These are phyloP conservation scores for Halocaridina rubra DNA, from an alignment of 2,888 invertebrate genomes.

Conservation along the genomic window DNA sequence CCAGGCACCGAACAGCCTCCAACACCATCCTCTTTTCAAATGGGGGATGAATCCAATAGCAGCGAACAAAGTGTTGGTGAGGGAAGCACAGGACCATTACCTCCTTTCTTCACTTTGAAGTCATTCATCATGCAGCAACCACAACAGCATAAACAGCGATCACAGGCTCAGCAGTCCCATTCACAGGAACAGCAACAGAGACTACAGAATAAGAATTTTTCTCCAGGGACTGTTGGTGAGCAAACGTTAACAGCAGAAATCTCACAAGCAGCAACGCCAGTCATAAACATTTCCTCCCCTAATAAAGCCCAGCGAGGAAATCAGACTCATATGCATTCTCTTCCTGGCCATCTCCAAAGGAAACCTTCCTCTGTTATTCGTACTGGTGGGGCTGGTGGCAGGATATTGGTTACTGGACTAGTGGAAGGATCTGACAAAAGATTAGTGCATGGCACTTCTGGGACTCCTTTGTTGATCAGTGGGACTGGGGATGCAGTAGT, in stretches of 20 bases:
- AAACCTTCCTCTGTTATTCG: conserved; percentile 47
- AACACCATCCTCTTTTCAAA: conserved; percentile 57
- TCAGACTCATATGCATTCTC: conserved; percentile 32
- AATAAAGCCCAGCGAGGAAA: conserved; percentile 30
- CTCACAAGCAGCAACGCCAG: conserved; percentile 12
- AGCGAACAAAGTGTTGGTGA: conserved; percentile 51
- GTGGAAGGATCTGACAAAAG: conserved; percentile 15
- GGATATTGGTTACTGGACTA: conserved; percentile 29
- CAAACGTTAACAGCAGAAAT: neutral
- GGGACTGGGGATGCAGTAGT: conserved; percentile 10
- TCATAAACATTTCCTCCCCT: neutral
- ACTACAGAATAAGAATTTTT: conserved; percentile 24
- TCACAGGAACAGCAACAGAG: conserved; percentile 18
- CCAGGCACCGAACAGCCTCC: conserved; percentile 54
- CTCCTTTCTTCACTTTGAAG: conserved; percentile 63
- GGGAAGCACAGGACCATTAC: conserved; percentile 44
- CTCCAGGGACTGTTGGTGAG: conserved; percentile 15
- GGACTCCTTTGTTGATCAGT: conserved; percentile 27
- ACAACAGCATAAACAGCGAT: conserved; percentile 18
- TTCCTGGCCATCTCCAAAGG: conserved; percentile 22
- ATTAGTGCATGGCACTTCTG: conserved; percentile 11
- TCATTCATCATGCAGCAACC: conserved; percentile 53
- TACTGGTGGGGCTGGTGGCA: conserved; percentile 16
- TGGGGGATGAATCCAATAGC: conserved; percentile 51
- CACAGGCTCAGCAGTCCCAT: neutral